Evolutionary conservation across 2,888 invertebrate species (phyloP), one percentile per base, ranked within the genome.

Genomic region (Pseudeuparius sepicola): DNA sequence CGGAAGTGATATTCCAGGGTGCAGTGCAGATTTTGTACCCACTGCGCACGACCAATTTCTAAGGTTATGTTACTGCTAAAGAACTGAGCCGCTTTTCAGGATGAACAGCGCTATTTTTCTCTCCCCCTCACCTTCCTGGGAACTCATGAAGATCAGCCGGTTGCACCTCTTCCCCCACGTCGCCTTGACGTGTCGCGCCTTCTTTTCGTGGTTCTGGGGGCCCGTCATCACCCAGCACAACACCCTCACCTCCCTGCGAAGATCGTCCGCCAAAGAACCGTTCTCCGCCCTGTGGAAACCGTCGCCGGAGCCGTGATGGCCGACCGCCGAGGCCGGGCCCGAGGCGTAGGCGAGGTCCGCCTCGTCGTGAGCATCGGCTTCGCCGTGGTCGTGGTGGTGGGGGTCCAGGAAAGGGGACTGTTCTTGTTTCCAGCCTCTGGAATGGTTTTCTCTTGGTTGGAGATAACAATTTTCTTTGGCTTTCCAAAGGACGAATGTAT

Each of bases 201-300:
- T 90, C 47, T 72, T 78, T 53, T 85, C 71, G 53, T 96, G 93
- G 61, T 92, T 97, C 17, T 66, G 67, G 1, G 96, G 96, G 43
- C 78, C 83, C 0, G 97, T 98, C 88, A 97, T 87, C 26, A 98
- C 73, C 96, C 96, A 97, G 58, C 97, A 98, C 1, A 97, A 67
- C 0, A 98, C 79, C 31, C 85, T 71, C 14, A 97, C 85, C 51
- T 80, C 78, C 41, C 75, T 20, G 9, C 75, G 67, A 42, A 94
- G 60, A 41, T 75, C 71, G 44, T 76, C 71, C 0, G 89, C 88
- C 4, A 86, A 57, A 4, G 45, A 45, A 24, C 56, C 61, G 55
- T 81, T 81, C 50, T 43, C 71, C 47, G 73, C 71, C 34, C 27
- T 34, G 27, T 56, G 53, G 30, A 53, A 52, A 7, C 47, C 51